Evolutionary conservation across 2,797 vertebrate species (phyloP), one percentile per base, ranked within the genome.

Genomic region (Loris lydekkerianus): DNA sequence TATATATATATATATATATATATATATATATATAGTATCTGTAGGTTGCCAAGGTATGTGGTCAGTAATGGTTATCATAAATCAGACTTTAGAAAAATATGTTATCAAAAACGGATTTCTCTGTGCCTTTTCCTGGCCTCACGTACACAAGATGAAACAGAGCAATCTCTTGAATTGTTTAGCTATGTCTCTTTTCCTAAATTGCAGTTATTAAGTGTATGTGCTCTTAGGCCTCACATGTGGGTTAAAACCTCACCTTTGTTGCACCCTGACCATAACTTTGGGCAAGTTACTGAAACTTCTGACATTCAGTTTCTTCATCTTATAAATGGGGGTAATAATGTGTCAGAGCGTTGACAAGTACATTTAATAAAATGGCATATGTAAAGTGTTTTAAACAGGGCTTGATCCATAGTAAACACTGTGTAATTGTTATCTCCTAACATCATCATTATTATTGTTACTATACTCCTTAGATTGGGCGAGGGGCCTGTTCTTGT

Each of bases 191-290:
- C 10, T 49, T 86, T 88, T 94, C 72, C 73, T 86, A 67, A 83
- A 82, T 40, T 80, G 6, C n/a, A 67, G 18, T 87, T 61, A 72
- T 77, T 81, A 81, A 95, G 9, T 21, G 27, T 21, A 56, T 9
- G 9, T 15, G 5, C 34, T n/a, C 7, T 61, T 76, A 27, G 43
- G 9, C 17, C 7, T 83, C 63, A 90, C 29, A 94, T 85, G 37
- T 61, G 34, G 17, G 63, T 92, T 91, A 82, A 94, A 96, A 94
- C 60, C 27, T 46, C 93, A 83, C 53, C 75, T 81, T 94, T 20
- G 76, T 34, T 21, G 60, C 7, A 53, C 56, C 67, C 1, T 89
- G 49, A 78, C 40, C 14, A 3, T 60, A n/a, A 72, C 25, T 46
- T 87, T 73, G 9, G 29, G 15, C n/a, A 86, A 77, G 40, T 65